These are phyloP conservation scores for Stomatorhinus walkeri DNA, from an alignment of 2,797 vertebrate species.

Conservation along the genomic window DNA sequence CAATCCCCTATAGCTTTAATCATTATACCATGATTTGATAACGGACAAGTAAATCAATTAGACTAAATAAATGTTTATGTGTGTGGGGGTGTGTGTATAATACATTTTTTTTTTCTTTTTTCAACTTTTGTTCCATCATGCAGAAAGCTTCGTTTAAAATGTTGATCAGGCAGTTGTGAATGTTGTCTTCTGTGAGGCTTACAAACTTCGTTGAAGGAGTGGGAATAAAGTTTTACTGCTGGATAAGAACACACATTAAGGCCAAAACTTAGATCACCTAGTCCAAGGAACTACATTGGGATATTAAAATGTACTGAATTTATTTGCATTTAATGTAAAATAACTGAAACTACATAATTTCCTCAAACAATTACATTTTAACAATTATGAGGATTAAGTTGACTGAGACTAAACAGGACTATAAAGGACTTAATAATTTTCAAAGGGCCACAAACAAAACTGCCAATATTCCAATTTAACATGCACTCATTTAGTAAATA, in stretches of 20 bases:
- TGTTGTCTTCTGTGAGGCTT: background rate
- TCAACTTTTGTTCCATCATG: background rate
- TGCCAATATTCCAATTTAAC: slow-evolving; percentile 30
- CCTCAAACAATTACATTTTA: background rate
- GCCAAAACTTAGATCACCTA: background rate
- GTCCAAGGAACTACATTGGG: background rate
- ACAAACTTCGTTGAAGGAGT: background rate
- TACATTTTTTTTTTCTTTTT: background rate
- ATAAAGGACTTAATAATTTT: slow-evolving; percentile 24
- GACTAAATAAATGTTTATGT: background rate
- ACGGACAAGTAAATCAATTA: background rate
- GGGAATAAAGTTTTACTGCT: background rate
- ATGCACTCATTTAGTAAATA: slow-evolving; percentile 37
- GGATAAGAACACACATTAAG: background rate
- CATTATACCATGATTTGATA: background rate
- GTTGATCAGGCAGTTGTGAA: background rate
- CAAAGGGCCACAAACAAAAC: slow-evolving; percentile 25
- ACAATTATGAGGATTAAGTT: slow-evolving; percentile 16
- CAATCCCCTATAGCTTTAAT: background rate
- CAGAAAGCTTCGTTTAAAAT: background rate
- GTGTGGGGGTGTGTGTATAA: background rate
- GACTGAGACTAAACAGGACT: slow-evolving; percentile 26
- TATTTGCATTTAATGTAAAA: slow-evolving; percentile 16
- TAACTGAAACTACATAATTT: slow-evolving; percentile 15
- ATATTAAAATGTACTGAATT: slow-evolving; percentile 13